phyloP scores from a whole-genome alignment of 1,140 invertebrate species.

The Lanistes nyassanus region DNA sequence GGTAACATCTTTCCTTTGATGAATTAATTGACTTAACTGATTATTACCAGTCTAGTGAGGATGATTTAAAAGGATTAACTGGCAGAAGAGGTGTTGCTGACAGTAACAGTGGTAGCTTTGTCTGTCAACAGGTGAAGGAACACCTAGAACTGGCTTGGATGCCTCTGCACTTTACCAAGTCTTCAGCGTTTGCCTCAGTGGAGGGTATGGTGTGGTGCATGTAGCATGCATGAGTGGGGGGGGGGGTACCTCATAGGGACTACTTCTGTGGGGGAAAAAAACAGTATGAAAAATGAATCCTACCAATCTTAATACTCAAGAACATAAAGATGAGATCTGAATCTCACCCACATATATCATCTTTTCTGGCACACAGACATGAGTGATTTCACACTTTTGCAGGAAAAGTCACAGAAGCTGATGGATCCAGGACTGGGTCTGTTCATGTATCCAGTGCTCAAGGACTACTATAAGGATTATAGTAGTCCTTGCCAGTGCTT shows the following conservation, averaged over 20 bases:
- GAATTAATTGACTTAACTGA: too few species aligned
- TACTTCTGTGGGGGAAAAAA: too few species aligned
- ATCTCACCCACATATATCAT: too few species aligned
- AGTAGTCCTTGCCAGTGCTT: too few species aligned
- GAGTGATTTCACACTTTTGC: slow-evolving; percentile 1
- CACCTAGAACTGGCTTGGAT: slow-evolving; percentile 89
- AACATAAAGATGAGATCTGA: not conserved
- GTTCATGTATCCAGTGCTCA: slow-evolving; percentile 91
- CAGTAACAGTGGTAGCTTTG: not conserved
- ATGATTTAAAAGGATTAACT: too few species aligned
- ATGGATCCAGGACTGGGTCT: slow-evolving; percentile 87
- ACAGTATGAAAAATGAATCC: not conserved
- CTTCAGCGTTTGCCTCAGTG: slow-evolving; percentile 89
- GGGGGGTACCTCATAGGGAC: too few species aligned
- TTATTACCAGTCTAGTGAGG: too few species aligned
- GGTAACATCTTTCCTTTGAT: too few species aligned
- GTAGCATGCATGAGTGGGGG: not conserved
- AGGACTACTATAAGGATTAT: too few species aligned
- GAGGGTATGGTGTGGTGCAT: slow-evolving; percentile 70
- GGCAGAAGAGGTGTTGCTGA: too few species aligned
- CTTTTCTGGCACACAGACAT: too few species aligned
- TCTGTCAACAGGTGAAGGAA: slow-evolving; percentile 67
- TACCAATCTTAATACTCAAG: not conserved
- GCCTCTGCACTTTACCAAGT: slow-evolving; percentile 84
- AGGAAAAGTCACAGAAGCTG: slow-evolving; percentile 81